Base-by-base conservation (phyloP, 2,113 vertebrate species). In the Carassius gibelio region DNA sequence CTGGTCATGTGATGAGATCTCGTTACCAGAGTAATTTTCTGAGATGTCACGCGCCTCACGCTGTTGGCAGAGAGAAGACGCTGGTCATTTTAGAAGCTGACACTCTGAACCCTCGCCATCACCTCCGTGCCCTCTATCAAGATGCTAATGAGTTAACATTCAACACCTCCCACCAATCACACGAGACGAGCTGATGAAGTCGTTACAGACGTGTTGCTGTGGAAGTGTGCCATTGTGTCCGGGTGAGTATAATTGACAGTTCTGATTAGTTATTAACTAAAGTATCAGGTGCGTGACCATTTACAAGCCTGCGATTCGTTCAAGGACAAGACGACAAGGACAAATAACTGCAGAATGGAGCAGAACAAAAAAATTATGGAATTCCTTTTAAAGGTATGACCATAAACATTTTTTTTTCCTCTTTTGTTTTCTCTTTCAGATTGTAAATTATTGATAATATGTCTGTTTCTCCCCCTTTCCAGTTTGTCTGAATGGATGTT, bases 1-100 rank as follows among this genome's bases (percentile, higher is more conserved):
- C 79, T 87, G 91, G 92, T 92, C 92, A 89, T 62, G 75, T 88
- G 90, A 93, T 89, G 88, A 88, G 89, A 90, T 87, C 91, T 93
- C 88, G 92, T 94, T 93, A 93, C 84, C 82, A 84, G 81, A 88
- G 71, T 42, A 34, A 34, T 72, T 21, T 48, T 34, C 81, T 9
- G 14, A 66, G 23, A 61, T 57, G 50, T 57, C 75, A 52, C 34
- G 61, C n/a, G 21, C n/a, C 69, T 64, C 38, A 4, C 30, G 76
- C 52, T 13, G 69, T 45, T 48, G 8, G 50, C 57, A 62, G 64
- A 62, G 26, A 4, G 34, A 48, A 68, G 34, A 55, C 19, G 19
- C 11, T 11, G 21, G 69, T n/a, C 21, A 57, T 57, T 62, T 74
- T 5, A 78, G 17, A 59, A 78, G 64, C 17, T 79, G 52, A 69